phyloP scores from a whole-genome alignment of 2,888 invertebrate genomes.

The Chesias legatella region DNA sequence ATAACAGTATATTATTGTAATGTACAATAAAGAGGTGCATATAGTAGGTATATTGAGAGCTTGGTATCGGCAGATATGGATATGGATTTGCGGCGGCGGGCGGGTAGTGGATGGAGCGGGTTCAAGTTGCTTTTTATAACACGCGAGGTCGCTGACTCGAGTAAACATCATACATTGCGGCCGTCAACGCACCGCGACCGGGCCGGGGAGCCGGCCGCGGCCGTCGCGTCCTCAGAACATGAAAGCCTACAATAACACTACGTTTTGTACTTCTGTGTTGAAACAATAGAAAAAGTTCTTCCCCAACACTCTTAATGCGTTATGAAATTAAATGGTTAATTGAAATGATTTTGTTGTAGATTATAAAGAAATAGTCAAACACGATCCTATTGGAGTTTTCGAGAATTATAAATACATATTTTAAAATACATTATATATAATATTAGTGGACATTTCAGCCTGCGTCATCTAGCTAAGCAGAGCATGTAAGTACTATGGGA shows the following conservation, averaged over 20 bases:
- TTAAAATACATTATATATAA: too few species aligned
- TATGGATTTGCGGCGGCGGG: conserved; percentile 64
- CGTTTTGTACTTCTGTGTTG: too few species aligned
- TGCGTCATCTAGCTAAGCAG: too few species aligned
- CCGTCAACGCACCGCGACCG: conserved; percentile 58
- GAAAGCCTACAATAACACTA: neutral
- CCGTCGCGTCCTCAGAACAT: conserved; percentile 30
- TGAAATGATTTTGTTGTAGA: too few species aligned
- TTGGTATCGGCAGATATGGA: conserved; percentile 59
- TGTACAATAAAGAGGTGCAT: conserved; percentile 13
- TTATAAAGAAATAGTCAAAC: too few species aligned
- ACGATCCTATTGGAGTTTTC: too few species aligned
- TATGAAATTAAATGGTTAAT: too few species aligned
- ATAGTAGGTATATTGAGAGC: conserved; percentile 30
- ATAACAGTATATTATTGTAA: conserved; percentile 15
- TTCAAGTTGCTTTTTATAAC: conserved; percentile 69
- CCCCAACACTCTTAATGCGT: too few species aligned
- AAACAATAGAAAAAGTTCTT: too few species aligned
- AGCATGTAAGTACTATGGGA: too few species aligned
- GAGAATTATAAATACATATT: too few species aligned
- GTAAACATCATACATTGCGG: conserved; percentile 55
- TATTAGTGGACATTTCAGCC: too few species aligned
- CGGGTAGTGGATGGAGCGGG: conserved; percentile 55
- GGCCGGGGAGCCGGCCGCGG: conserved; percentile 42
- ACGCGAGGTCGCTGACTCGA: conserved; percentile 59